phyloP scores from a whole-genome alignment of 2,888 invertebrate species.

The Nomada fucata region DNA sequence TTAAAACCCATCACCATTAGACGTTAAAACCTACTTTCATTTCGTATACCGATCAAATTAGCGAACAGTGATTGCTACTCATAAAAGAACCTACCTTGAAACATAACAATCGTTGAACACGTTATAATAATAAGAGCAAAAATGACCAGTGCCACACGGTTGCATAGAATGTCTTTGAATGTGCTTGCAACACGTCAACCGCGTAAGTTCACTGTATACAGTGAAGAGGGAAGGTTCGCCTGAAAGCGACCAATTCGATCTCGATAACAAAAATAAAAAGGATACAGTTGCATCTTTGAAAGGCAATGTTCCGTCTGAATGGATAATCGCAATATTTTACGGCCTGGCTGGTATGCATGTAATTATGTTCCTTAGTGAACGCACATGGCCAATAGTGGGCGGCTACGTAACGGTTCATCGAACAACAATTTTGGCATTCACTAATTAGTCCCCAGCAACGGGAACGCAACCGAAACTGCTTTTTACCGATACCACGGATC shows the following conservation, averaged over 20 bases:
- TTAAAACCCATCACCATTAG: too few species aligned
- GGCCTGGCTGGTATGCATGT: slow-evolving; percentile 30
- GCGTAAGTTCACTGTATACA: neutral
- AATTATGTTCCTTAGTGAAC: slow-evolving; percentile 29
- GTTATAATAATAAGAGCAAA: too few species aligned
- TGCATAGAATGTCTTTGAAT: neutral
- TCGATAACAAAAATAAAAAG: slow-evolving; percentile 27
- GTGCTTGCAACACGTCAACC: neutral
- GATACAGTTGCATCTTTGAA: neutral
- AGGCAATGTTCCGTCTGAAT: slow-evolving; percentile 10
- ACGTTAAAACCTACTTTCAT: too few species aligned
- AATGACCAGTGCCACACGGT: neutral
- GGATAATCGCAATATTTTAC: slow-evolving; percentile 40
- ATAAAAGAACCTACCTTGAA: too few species aligned
- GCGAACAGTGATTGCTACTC: too few species aligned
- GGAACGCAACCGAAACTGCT: slow-evolving; percentile 56
- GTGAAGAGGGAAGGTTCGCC: neutral
- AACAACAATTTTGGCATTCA: slow-evolving; percentile 48
- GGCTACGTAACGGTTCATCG: slow-evolving; percentile 46
- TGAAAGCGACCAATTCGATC: slow-evolving; percentile 11
- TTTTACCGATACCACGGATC: slow-evolving; percentile 62
- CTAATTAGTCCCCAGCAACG: slow-evolving; percentile 56
- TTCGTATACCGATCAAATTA: too few species aligned
- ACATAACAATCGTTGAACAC: too few species aligned
- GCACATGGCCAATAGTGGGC: slow-evolving; percentile 29